Conservation (phyloP, 2,113 vertebrate genomes). For the Chloroceryle aenea region DNA sequence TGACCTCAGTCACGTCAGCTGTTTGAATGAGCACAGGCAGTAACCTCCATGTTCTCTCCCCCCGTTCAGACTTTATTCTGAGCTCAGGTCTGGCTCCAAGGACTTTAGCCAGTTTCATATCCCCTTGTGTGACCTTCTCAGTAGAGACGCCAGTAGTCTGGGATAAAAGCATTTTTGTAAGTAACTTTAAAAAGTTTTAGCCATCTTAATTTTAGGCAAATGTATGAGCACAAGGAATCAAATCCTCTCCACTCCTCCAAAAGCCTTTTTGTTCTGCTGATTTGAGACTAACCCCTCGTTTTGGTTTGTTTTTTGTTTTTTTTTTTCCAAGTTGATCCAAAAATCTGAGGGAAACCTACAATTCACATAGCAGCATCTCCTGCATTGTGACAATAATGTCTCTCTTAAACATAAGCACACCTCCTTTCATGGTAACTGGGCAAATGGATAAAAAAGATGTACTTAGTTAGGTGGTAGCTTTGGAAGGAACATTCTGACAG, state of each 20-base stretch:
- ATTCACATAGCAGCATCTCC: background rate
- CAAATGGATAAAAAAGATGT: background rate
- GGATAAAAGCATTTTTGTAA: background rate
- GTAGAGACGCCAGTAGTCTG: background rate
- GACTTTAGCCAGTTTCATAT: background rate
- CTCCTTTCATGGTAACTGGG: accelerated
- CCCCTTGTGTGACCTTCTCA: background rate
- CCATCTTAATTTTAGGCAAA: background rate
- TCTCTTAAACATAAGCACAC: background rate
- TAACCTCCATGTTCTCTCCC: background rate
- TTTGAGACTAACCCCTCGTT: background rate
- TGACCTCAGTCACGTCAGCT: background rate
- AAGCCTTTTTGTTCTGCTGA: background rate
- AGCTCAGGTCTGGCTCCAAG: background rate
- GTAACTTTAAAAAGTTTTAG: background rate
- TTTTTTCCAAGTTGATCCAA: background rate
- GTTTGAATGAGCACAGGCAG: background rate
- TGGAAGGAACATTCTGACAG: background rate
- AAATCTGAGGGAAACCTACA: background rate
- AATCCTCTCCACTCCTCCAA: background rate
- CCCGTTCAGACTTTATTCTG: background rate
- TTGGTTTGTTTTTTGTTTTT: no score
- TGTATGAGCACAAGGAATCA: background rate
- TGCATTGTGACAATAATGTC: background rate
- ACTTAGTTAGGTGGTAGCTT: background rate